Evolutionary conservation across 1,140 invertebrate species (phyloP).

Genomic region (Aphidius gifuensis): DNA sequence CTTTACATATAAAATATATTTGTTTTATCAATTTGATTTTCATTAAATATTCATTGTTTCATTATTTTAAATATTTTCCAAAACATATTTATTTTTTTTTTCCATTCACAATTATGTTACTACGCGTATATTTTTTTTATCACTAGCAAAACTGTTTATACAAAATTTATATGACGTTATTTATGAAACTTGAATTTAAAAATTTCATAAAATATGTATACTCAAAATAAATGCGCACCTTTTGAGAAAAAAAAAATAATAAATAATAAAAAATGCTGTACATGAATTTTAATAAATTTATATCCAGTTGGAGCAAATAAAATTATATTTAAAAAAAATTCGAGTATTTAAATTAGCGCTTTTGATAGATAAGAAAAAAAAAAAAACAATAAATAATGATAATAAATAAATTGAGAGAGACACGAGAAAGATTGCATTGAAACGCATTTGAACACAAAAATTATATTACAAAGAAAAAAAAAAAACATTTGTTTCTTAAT

Average conservation of each 20-base stretch:
- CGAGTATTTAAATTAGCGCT: neutral
- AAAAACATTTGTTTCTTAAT: no score
- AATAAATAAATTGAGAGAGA: no score
- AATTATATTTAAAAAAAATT: no score
- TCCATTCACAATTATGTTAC: no score
- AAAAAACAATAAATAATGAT: no score
- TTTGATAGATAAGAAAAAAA: slow-evolving; percentile 1
- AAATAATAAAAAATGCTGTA: slow-evolving; percentile 2
- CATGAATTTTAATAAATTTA: slow-evolving; percentile 4
- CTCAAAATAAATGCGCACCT: slow-evolving; percentile 2
- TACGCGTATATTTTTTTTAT: no score
- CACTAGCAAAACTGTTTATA: neutral
- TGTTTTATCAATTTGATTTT: slow-evolving; percentile 15
- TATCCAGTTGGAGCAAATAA: no score
- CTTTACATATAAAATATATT: slow-evolving; percentile 26
- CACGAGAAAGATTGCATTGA: no score
- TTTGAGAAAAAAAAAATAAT: neutral
- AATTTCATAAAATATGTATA: neutral
- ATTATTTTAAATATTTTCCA: slow-evolving; percentile 8
- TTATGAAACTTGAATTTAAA: neutral
- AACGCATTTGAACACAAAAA: no score
- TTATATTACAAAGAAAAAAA: no score
- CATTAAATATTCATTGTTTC: slow-evolving; percentile 1
- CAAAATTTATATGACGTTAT: neutral
- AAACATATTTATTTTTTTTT: no score